Conservation (phyloP, 92 coral and sea anemone genomes). For the Umimayanthus kanabou region DNA sequence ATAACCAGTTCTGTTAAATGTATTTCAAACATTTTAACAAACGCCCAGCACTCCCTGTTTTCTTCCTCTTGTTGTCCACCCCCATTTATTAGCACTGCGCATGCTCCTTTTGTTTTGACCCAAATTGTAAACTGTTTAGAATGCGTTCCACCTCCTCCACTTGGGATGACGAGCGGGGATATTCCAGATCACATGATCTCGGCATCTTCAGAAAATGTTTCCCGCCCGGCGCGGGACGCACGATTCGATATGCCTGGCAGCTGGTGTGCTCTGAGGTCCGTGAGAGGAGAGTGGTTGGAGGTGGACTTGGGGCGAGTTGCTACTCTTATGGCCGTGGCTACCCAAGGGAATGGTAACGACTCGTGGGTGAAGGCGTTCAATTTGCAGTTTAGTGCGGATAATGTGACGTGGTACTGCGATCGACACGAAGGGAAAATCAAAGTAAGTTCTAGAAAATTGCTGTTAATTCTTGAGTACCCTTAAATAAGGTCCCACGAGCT, state of each 20-base stretch:
- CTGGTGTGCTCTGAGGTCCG: conserved; percentile 67
- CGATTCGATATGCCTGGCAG: conserved; percentile 48
- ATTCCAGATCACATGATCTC: conserved; percentile 48
- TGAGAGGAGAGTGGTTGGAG: conserved; percentile 71
- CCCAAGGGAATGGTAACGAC: conserved; percentile 66
- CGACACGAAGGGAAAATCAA: conserved; percentile 60
- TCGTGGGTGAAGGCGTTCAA: conserved; percentile 66
- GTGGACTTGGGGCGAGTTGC: conserved; percentile 59
- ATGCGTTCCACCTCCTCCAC: conserved; percentile 56
- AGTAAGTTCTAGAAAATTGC: conserved; percentile 37
- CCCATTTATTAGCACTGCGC: too few relatives aligned
- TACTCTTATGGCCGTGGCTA: conserved; percentile 65
- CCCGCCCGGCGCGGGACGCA: conserved; percentile 50
- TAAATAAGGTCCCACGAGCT: too few relatives aligned
- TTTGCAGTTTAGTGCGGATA: conserved; percentile 66
- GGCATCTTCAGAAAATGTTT: conserved; percentile 49
- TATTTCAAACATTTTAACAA: too few relatives aligned
- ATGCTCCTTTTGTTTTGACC: too few relatives aligned
- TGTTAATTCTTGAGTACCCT: too few relatives aligned
- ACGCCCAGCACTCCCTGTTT: too few relatives aligned
- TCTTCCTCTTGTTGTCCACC: too few relatives aligned
- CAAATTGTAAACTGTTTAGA: conserved; percentile 28
- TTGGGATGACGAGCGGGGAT: conserved; percentile 56
- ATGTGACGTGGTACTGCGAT: conserved; percentile 75
- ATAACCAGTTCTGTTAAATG: too few relatives aligned